Base-by-base conservation (phyloP, 2,113 vertebrate species). In the Anhinga anhinga region DNA sequence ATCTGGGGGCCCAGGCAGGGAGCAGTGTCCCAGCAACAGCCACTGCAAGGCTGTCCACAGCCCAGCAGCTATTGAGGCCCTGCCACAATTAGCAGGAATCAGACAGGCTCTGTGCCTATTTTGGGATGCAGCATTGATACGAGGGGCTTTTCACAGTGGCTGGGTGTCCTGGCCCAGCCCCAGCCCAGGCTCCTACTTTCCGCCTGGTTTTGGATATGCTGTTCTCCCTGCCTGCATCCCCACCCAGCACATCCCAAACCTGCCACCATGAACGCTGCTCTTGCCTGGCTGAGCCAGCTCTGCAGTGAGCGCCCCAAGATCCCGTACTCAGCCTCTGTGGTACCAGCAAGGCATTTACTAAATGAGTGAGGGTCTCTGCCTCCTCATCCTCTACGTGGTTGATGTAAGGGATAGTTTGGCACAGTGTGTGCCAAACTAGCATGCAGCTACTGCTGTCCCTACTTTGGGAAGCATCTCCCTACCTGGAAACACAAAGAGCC, bases 221-320 rank as follows among this genome's bases (percentile, higher is more conserved):
- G 9, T 19, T 69, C 22, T 94, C 21, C 44, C 38, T 79, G 22
- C 8, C 34, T 58, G 55, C 71, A 82, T 16, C 19, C 21, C 44
- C 44, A 77, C 9, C 8, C 59, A 90, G 49, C 45, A 88, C 27
- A 71, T 30, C 45, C 34, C 70, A 88, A 72, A n/a, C 18, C 50
- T 71, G 23, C 30, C 36, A 61, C 49, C 0, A 0, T 10, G 26
- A 42, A 40, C 0, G 0, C 26, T 38, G 70, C 34, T 83, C 29
- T 32, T 53, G 59, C 71, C 70, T 70, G 32, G 18, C 30, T 40
- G 30, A 45, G 45, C 23, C 50, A 71, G 45, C 45, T 40, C 29
- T 56, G 50, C 50, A 32, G 29, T 4, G 15, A 34, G 40, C 1
- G 0, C 9, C 22, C 14, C 0, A 0, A 82, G n/a, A 63, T 62